Base-by-base conservation (phyloP, 2,113 vertebrate species). In the Himantopus leucocephalus region DNA sequence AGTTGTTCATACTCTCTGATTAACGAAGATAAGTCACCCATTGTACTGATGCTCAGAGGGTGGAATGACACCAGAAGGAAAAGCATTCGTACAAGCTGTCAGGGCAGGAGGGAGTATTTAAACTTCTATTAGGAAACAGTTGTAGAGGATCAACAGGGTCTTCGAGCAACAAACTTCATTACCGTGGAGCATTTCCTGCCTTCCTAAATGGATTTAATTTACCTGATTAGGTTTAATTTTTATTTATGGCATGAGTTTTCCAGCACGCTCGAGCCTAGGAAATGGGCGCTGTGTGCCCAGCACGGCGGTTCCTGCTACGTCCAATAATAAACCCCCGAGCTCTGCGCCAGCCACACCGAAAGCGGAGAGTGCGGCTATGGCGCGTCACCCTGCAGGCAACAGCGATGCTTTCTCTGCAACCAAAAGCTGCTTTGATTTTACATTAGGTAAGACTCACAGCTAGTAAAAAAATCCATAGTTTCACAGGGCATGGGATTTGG, bases 261-360 rank as follows among this genome's bases (percentile, higher is more conserved):
- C 67, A 48, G 73, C 0, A 0, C 1, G 1, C 56, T 56, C 2
- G 5, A 86, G 68, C 32, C 70, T 88, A 80, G 92, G 92, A 88
- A 64, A 71, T 22, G 41, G 89, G 83, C 39, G 4, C 22, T 4
- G 22, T 9, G 37, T 62, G 71, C 48, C 64, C 41, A 35, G 90
- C n/a, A 11, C 0, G 1, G 88, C 18, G 1, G 6, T 34, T 85
- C 87, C 74, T 52, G 15, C 21, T 22, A 32, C 14, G 3, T 70
- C 85, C 79, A 20, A 2, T 14, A 52, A 64, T 18, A 37, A 87
- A 48, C 1, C 43, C 27, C 41, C 60, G 2, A 4, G 79, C 52
- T 78, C 64, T 4, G 30, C 9, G 4, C 50, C 0, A 0, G 59
- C 45, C 24, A 4, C 1, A 2, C 37, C 0, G 0, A 27, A n/a